Evolutionary conservation across 2,888 invertebrate species (phyloP), one percentile per base, ranked within the genome.

Genomic region (Halocaridina rubra): DNA sequence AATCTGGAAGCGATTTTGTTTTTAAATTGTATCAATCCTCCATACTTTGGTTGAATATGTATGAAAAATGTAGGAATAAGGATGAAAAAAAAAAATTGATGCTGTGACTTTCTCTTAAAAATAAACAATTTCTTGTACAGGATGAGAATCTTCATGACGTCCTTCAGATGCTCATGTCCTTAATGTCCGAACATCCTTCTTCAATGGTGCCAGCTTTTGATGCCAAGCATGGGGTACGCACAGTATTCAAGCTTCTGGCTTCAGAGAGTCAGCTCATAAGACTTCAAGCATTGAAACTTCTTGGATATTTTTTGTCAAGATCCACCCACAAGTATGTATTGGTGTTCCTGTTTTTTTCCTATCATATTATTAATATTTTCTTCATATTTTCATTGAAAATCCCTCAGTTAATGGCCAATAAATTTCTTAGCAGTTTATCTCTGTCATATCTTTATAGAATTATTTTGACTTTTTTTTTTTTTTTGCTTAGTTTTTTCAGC

Each of bases 171-270:
- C 93, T 98, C 89, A 98, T 99, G 91, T 96, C 97, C 0, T 92
- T 99, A 89, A 98, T 99, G 96, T 97, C 98, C 8, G 99, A 99
- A 91, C 98, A 99, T 91, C 99, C 99, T 0, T 96, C 98, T 89
- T 98, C 98, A 2, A 97, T 99, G 97, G 98, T 99, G 89, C 99
- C 99, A 57, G 98, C 98, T 79, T 99, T 99, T 92, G 99, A 99
- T 92, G 95, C 96, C 88, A 99, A 99, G 90, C 96, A 97, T 90
- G 99, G 99, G 86, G 96, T 99, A 79, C 93, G 98, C 90, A 97
- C 97, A 82, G 97, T 99, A 89, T 99, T 99, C 93, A 99, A 99
- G 91, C 93, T 99, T 84, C 92, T 99, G 86, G 96, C 97, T 13
- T 98, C 98, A 3, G 97, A 97, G 90, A 98, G 97, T 92, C 99